Evolutionary conservation across 2,888 invertebrate species (phyloP), one percentile per base, ranked within the genome.

Genomic region (Dastarcus helophoroides): DNA sequence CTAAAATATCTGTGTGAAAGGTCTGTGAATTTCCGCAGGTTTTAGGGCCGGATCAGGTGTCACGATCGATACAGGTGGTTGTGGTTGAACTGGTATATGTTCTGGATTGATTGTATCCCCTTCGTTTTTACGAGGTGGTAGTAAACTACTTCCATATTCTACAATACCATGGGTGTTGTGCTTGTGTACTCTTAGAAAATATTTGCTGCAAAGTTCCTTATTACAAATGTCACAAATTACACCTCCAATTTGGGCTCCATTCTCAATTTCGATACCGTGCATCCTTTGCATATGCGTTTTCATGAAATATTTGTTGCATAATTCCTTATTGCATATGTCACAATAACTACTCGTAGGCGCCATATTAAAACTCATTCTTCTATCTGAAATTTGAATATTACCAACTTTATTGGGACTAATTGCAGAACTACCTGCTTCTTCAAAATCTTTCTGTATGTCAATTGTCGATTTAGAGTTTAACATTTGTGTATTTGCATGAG

Each of bases 251-350:
- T 86, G 88, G 17, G 89, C 83, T 11, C 88, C 89, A 52, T 86
- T 88, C 62, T 90, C 89, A 28, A 91, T 80, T 56, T 89, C 88
- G 48, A 91, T 91, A 24, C 90, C 90, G 62, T 91, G 98, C 89
- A 98, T 95, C 57, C 94, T 80, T 56, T 93, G 83, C 90, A 95
- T 95, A 67, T 98, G 98, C 2, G 95, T 97, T 60, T 95, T 91
- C 83, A 98, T 89, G 63, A 98, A 98, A 60, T 98, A 98, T 63
- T 98, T 98, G 68, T 98, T 98, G 68, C 97, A 98, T 46, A 98
- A 67, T 64, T 97, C 94, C 63, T 95, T 95, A 67, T 95, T 94
- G 64, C 95, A 95, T 41, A 95, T 91, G 58, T 93, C 93, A 59
- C 95, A 95, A 60, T 90, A 91, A 53, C 89, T 89, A 38, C 83